Base-by-base conservation (phyloP, 1,140 invertebrate species). In the Trachymyrmex cornetzi region DNA sequence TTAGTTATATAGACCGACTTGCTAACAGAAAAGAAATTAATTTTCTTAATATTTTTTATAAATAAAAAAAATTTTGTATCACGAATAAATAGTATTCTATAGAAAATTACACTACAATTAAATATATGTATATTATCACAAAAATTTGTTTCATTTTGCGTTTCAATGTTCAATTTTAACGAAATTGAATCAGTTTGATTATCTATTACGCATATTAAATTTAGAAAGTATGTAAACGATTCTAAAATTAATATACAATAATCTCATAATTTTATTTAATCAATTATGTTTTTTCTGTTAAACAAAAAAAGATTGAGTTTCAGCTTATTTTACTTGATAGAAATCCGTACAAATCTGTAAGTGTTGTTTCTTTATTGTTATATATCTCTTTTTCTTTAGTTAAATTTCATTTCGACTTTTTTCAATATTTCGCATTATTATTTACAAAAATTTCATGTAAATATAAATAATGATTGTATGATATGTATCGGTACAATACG, bases 201-300 rank as follows among this genome's bases (percentile, higher is more conserved):
- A 44, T 80, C 24, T 72, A 38, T 11, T 38, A 72, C 30, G 48
- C 5, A 48, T 22, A 53, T 59, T 69, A 44, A 19, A 69, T 85
- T 50, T 9, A 9, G 69, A 59, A 77, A 27, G 38, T 61, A 44
- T 22, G 2, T 55, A 74, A 34, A 66, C 9, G 24, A 66, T 66
- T 55, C 12, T 44, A 38, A 77, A 59, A 59, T 38, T 24, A 4
- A 12, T 16, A 44, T 16, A 57, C 11, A 57, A 50, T n/a, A 22
- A 34, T 48, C 7, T 44, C 9, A 5, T 19, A 30, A 63, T 19
- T 57, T 57, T 16, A 30, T 19, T 63, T 63, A 19, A 30, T 63
- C 22, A 24, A 24, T 59, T 63, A 63, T 63, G 14, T 50, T 50
- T 63, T 63, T 19, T 6, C 4, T 63, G 14, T 27, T 63, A 27